Base-by-base conservation (phyloP, 2,888 invertebrate species). In the Acronicta psi region DNA sequence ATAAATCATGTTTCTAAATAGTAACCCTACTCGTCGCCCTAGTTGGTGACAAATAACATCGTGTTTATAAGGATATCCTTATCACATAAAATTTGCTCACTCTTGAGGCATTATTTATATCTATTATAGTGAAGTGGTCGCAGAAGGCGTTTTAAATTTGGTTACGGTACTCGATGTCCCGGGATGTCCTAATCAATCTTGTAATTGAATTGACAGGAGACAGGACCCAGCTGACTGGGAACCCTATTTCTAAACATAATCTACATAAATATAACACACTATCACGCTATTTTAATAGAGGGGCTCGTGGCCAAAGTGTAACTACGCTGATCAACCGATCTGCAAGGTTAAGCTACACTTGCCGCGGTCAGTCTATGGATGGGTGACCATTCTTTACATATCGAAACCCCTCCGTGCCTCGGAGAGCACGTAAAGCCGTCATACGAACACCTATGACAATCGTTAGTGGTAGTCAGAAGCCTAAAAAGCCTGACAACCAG, bases 31-130 rank as follows among this genome's bases (percentile, higher is more conserved):
- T 31, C 31, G 2, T 3, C 1, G 6, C 10, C 10, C 2, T 10
- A 40, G 18, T 13, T 11, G 40, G 40, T 17, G 16, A 11, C 13
- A 13, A 5, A 11, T 18, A 18, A 69, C 69, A 47, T 14, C 10
- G 23, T 23, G 4, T 69, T 23, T 8, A 31, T 29, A 49, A 29
- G 44, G 23, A 42, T 50, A 64, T 54, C 25, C 37, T 43, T 38
- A 34, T 40, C 43, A 55, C 20, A 31, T 57, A 58, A 59, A 46
- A 13, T 43, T 16, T 13, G n/a, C 17, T 46, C 23, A 25, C 29
- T 29, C 44, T 57, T 20, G n/a, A 29, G n/a, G 17, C 11, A 17
- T 41, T 42, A 71, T 67, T 71, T 49, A 67, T 71, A 53, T 53
- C 45, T 50, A 67, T 67, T 71, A 53, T 70, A 56, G 29, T 25